These are phyloP conservation scores for Habrosyne pyritoides DNA, from an alignment of 2,888 invertebrate genomes.

Conservation along the genomic window DNA sequence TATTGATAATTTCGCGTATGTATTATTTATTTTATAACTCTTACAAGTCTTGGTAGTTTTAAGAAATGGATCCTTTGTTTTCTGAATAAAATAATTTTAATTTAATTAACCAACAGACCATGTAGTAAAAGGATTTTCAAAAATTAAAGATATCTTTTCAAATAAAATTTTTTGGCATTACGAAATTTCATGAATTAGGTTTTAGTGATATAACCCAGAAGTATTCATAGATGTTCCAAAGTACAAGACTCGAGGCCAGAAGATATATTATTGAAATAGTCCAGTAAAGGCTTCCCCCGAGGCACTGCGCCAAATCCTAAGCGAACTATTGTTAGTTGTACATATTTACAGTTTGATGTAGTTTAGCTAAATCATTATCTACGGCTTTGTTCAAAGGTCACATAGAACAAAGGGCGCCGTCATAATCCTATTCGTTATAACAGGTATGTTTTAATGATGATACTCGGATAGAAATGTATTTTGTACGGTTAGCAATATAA, in stretches of 20 bases:
- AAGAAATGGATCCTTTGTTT: too few species aligned
- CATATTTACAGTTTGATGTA: constrained; percentile 22
- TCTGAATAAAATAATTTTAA: too few species aligned
- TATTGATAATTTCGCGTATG: too few species aligned
- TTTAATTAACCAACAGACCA: too few species aligned
- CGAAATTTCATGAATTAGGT: too few species aligned
- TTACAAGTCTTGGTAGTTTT: too few species aligned
- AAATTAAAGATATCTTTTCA: too few species aligned
- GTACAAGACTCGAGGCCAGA: background rate
- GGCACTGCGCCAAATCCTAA: background rate
- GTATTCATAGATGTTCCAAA: background rate
- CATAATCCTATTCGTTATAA: constrained; percentile 5
- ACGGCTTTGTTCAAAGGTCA: constrained; percentile 21
- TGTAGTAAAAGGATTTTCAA: too few species aligned
- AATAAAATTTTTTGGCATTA: too few species aligned
- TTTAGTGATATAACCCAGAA: too few species aligned
- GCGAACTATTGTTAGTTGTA: background rate
- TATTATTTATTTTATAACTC: too few species aligned
- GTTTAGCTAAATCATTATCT: constrained; percentile 25
- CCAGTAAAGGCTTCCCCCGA: background rate
- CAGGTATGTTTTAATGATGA: constrained; percentile 31
- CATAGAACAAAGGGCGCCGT: constrained; percentile 28
- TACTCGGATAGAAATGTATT: background rate
- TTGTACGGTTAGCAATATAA: background rate
- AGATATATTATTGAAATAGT: background rate